These are phyloP conservation scores for Chaenodraco wilsoni DNA, from an alignment of 2,797 vertebrate genomes.

Conservation along the genomic window DNA sequence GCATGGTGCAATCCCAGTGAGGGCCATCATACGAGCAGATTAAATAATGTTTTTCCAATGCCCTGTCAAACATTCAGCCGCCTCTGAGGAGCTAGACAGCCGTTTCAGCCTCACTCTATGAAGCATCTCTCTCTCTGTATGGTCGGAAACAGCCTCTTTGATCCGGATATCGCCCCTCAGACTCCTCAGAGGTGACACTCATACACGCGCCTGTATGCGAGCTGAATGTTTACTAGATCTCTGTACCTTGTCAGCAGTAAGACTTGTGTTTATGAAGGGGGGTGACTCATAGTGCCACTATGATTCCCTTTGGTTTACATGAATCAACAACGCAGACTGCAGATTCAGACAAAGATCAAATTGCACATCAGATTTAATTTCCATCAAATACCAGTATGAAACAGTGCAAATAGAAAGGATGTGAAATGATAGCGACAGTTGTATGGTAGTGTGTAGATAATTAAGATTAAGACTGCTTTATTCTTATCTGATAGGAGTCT, in stretches of 20 bases:
- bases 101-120: constrained; percentile 70
- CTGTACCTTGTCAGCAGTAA: constrained; percentile 63
- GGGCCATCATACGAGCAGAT: constrained; percentile 86
- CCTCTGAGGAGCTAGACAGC: constrained; percentile 83
- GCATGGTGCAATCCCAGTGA: constrained; percentile 80
- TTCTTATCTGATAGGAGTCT: constrained; percentile 43
- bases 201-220: constrained; percentile 57
- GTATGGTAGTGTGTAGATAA: constrained; percentile 49
- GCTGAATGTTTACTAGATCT: constrained; percentile 69
- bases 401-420: constrained; percentile 56
- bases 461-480: constrained; percentile 56
- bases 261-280: constrained; percentile 63
- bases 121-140: constrained; percentile 62
- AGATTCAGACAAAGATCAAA: constrained; percentile 66
- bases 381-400: constrained; percentile 53
- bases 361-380: constrained; percentile 74
- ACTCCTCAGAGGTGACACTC: constrained; percentile 78
- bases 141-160: constrained; percentile 77
- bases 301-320: constrained; percentile 66
- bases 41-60: constrained; percentile 86
- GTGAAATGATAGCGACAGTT: constrained; percentile 44
- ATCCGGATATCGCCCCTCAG: constrained; percentile 73
- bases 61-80: constrained; percentile 87
- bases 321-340: constrained; percentile 69
- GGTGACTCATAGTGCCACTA: constrained; percentile 65